A percentile compares a stretch with the other conserved stretches of the same genome.
Evolutionary conservation across 2,797 vertebrate genomes (phyloP).

Genomic region (Pipistrellus pipistrellus): DNA sequence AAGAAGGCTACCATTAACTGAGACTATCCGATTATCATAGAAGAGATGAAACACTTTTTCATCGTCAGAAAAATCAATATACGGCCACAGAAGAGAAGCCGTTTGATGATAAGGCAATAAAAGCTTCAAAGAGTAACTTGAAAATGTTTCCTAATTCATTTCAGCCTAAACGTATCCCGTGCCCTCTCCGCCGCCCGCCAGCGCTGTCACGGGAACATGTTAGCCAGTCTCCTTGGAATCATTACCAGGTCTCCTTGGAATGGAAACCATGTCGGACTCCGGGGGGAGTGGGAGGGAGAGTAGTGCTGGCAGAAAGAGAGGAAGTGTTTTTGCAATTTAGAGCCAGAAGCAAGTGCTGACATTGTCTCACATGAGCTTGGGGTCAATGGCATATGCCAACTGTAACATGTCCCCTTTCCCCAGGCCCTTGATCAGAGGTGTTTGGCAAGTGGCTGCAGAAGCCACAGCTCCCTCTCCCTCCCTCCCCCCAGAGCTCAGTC

Average conservation of each 20-base stretch:
- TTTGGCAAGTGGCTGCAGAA: slow-evolving; percentile 19
- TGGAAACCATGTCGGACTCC: slow-evolving; percentile 65
- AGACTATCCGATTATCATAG: slow-evolving; percentile 43
- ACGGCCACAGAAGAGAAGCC: slow-evolving; percentile 39
- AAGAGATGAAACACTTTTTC: slow-evolving; percentile 52
- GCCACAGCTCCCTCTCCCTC: background rate
- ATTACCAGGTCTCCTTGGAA: slow-evolving; percentile 46
- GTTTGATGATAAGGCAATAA: slow-evolving; percentile 53
- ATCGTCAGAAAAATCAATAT: slow-evolving; percentile 6
- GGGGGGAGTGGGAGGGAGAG: slow-evolving; percentile 35
- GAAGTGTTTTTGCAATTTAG: slow-evolving; percentile 62
- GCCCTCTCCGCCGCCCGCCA: background rate
- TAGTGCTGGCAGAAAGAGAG: slow-evolving; percentile 48
- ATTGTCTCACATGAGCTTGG: slow-evolving; percentile 34
- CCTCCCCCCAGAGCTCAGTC: background rate
- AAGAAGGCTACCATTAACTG: background rate
- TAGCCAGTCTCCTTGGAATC: slow-evolving; percentile 60
- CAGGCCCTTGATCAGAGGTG: background rate
- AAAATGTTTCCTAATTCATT: slow-evolving; percentile 60
- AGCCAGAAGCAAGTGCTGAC: slow-evolving; percentile 59
- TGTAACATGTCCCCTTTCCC: background rate
- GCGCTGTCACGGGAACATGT: background rate
- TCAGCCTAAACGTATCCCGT: background rate
- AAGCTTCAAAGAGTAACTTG: slow-evolving; percentile 50
- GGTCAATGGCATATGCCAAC: slow-evolving; percentile 17